These are phyloP conservation scores for Drosophila quasianomalipes DNA, from an alignment of 2,888 invertebrate species.

Conservation along the genomic window DNA sequence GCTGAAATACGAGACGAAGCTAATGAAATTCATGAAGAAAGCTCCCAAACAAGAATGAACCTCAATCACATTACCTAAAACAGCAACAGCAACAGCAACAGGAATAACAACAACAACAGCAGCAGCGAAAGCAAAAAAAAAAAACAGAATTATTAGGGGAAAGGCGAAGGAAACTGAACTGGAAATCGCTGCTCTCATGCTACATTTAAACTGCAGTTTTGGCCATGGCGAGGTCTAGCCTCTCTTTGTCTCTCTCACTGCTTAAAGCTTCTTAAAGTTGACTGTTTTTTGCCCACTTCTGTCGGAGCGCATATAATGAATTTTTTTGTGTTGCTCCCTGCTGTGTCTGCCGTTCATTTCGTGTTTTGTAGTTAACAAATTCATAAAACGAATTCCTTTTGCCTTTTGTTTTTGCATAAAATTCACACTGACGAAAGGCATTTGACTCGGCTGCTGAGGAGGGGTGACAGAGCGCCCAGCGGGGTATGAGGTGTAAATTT, in stretches of 20 bases:
- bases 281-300: slow-evolving; percentile 1
- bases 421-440: slow-evolving; percentile 46
- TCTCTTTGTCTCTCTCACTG: neutral
- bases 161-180: slow-evolving; percentile 3
- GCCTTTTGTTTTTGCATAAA: slow-evolving; percentile 45
- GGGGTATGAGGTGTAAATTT: slow-evolving; percentile 49
- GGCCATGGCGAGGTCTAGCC: neutral
- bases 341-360: slow-evolving; percentile 48
- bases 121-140: neutral
- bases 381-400: slow-evolving; percentile 73
- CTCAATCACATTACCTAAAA: slow-evolving; percentile 32
- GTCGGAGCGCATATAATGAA: slow-evolving; percentile 39
- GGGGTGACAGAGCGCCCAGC: neutral
- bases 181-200: slow-evolving; percentile 26
- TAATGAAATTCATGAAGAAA: slow-evolving; percentile 71
- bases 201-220: slow-evolving; percentile 47
- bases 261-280: slow-evolving; percentile 4
- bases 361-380: slow-evolving; percentile 73
- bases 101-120: neutral
- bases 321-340: slow-evolving; percentile 26
- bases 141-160: neutral
- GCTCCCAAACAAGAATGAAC: slow-evolving; percentile 34
- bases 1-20: slow-evolving; percentile 51
- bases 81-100: slow-evolving; percentile 2
- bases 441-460: slow-evolving; percentile 13